Percentiles rank a stretch among this genome's conserved stretches.
These are phyloP conservation scores for Drosophila lacertosa DNA, from an alignment of 1,140 invertebrate genomes.

Conservation along the genomic window DNA sequence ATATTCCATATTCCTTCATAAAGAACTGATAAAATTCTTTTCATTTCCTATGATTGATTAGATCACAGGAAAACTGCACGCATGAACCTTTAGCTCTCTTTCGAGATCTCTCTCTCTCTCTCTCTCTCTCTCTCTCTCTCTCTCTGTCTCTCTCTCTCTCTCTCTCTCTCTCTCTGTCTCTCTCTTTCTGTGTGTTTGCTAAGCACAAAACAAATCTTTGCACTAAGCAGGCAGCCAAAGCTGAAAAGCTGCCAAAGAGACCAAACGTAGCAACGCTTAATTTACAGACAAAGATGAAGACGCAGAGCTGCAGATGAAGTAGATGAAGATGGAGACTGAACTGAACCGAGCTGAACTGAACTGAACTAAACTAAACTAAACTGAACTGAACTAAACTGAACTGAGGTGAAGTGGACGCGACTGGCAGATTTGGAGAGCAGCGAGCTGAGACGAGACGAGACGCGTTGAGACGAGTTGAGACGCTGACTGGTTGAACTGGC, in stretches of 20 bases:
- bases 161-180: constrained; percentile 5
- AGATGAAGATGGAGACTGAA: constrained; percentile 24
- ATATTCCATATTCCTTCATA: too few species aligned
- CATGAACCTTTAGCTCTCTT: constrained; percentile 1
- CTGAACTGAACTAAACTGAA: background rate
- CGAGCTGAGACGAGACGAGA: too few species aligned
- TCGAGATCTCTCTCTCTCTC: background rate
- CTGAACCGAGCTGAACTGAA: constrained; percentile 8
- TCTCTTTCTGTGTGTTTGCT: constrained; percentile 15
- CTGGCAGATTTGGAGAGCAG: constrained; percentile 17
- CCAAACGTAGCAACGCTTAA: constrained; percentile 53
- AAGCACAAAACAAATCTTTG: constrained; percentile 56
- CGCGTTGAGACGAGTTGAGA: too few species aligned
- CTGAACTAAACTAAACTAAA: background rate
- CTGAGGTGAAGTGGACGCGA: background rate
- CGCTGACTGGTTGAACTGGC: constrained; percentile 34
- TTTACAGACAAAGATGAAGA: constrained; percentile 43
- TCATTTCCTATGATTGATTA: background rate
- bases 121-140: background rate
- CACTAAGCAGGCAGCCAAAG: constrained; percentile 52
- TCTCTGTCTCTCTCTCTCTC: background rate
- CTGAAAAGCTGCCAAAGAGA: constrained; percentile 35
- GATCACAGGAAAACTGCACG: constrained; percentile 5
- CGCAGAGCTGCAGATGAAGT: too few species aligned
- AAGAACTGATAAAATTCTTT: background rate